These are phyloP conservation scores for Masticophis lateralis DNA, from an alignment of 2,797 vertebrate genomes.

Conservation along the genomic window DNA sequence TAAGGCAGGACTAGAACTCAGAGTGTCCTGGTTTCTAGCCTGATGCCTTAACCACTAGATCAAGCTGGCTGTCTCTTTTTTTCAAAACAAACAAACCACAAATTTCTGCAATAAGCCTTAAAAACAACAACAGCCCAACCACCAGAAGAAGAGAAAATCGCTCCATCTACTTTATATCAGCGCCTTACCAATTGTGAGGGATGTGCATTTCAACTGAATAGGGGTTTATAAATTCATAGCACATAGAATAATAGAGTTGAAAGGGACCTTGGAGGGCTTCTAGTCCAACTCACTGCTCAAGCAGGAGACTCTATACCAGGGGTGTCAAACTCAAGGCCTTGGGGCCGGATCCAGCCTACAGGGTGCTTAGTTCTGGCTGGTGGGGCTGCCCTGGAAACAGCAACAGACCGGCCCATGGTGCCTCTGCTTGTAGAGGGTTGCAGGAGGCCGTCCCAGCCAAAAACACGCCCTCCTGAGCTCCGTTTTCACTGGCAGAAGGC, in stretches of 20 bases:
- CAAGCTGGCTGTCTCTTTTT: neutral
- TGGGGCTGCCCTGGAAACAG: too few species aligned
- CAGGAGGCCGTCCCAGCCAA: too few species aligned
- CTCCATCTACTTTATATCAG: neutral
- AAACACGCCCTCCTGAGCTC: too few species aligned
- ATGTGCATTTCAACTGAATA: neutral
- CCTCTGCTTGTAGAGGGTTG: too few species aligned
- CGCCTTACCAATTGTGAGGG: neutral
- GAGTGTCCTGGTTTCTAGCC: neutral
- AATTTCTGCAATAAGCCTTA: neutral
- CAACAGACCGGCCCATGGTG: too few species aligned
- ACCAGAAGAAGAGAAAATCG: neutral
- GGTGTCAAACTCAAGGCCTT: too few species aligned
- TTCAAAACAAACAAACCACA: neutral
- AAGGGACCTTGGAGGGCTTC: neutral
- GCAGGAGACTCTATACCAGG: neutral
- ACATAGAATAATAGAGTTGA: neutral
- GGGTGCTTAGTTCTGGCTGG: too few species aligned
- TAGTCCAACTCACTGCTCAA: neutral
- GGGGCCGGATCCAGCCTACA: too few species aligned
- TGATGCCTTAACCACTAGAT: neutral
- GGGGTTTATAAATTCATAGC: neutral
- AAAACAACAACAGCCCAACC: neutral
- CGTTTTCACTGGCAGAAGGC: too few species aligned
- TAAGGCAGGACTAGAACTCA: neutral